Base-by-base conservation (phyloP, 2,113 vertebrate species). In the Archilochus colubris region DNA sequence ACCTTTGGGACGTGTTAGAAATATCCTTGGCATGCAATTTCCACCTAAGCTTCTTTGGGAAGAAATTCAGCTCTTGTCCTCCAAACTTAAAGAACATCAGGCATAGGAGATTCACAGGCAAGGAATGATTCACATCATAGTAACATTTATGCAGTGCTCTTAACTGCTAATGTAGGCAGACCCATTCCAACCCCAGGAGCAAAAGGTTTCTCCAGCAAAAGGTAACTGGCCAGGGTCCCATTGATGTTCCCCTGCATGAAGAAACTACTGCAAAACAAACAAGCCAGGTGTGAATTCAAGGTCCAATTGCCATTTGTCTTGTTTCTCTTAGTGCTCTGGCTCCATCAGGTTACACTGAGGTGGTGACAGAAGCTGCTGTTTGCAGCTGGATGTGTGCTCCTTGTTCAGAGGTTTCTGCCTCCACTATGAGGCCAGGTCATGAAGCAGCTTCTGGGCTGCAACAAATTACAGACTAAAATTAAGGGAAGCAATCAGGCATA, bases 21-120 rank as follows among this genome's bases (percentile, higher is more conserved):
- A 91, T 91, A 73, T 50, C 40, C n/a, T 44, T 72, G 11, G 24
- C 13, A 4, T 68, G 54, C 70, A 76, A 94, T 66, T 91, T 89
- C 66, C 54, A 87, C 20, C 51, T 87, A 92, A 89, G 46, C 40
- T 89, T 82, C 81, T 85, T 76, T n/a, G 68, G 62, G 81, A 87
- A 50, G 57, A 76, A 89, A 82, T n/a, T 40, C 27, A 73, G 23
- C 36, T 87, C 64, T 70, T 72, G 69, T 84, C 53, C 54, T 93
- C 53, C 57, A 78, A 80, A 83, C 53, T 22, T 73, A 44, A 40
- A 73, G 72, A 92, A 78, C 19, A 53, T 12, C 13, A 44, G 27
- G 19, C 3, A 0, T 20, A 44, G 18, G 30, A 89, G 23, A 87
- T 79, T 72, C 62, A 72, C 44, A 79, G 62, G 36, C 31, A 92